Percentiles rank a stretch among this genome's conserved stretches.
These are phyloP conservation scores for Turritopsis rubra DNA, from an alignment of 30 jellyfish, hydroid and myxozoan species.

Conservation along the genomic window DNA sequence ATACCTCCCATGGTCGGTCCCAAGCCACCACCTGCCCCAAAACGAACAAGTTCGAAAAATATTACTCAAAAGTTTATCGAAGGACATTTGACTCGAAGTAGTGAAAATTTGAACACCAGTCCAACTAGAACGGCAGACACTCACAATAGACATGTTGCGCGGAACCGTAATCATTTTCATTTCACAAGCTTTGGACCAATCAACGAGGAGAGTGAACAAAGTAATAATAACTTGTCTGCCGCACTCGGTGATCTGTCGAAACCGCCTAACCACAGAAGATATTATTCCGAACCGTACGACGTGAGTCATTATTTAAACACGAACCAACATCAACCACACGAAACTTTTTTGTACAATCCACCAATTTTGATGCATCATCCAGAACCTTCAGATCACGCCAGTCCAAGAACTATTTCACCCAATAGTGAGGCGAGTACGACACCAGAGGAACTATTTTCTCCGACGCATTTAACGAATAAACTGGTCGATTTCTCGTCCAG, in stretches of 20 bases:
- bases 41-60: background rate
- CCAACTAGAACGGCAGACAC: background rate
- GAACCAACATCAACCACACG: background rate
- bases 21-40: conserved; percentile 3
- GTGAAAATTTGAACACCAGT: background rate
- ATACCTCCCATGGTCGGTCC: conserved; percentile 15
- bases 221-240: background rate
- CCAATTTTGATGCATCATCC: background rate
- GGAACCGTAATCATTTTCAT: background rate
- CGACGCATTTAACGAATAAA: background rate
- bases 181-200: conserved; percentile 13
- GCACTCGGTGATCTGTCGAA: background rate
- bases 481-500: background rate
- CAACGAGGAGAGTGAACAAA: conserved; percentile 30
- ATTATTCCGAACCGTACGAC: conserved; percentile 16
- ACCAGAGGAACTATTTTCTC: conserved; percentile 3
- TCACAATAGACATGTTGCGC: background rate
- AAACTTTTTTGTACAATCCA: background rate
- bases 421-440: too few species aligned
- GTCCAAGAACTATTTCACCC: background rate
- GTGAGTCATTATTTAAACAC: background rate
- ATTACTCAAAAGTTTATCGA: background rate
- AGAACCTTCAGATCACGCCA: background rate
- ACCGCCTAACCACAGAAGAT: background rate
- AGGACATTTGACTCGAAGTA: background rate